Base-by-base conservation (phyloP, 2,888 invertebrate genomes). In the Scaptomyza parva region DNA sequence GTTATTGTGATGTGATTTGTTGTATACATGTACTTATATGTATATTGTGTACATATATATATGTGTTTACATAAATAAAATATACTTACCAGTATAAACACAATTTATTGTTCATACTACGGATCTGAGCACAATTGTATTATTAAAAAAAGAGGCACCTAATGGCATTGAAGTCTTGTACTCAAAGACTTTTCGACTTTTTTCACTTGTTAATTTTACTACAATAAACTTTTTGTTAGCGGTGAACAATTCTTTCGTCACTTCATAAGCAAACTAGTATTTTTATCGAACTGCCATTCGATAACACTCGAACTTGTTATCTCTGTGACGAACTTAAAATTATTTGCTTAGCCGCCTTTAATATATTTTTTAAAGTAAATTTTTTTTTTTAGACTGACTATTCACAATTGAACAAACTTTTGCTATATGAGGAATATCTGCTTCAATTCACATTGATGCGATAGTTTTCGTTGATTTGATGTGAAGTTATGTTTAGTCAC, bases 121-220 rank as follows among this genome's bases (percentile, higher is more conserved):
- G 18, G 43, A 18, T 37, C 37, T 45, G 17, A 14, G 20, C 47
- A 57, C 58, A 58, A 51, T 37, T 58, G 9, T 39, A 22, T 22
- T 45, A 37, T 43, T 53, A 47, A 50, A 41, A 45, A 41, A 62
- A 48, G 57, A 57, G 63, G 45, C 57, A 70, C 64, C 64, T 39
- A 43, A 40, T 50, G 52, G 63, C 43, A 53, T 70, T 57, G 24
- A 50, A 53, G 28, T n/a, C 58, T 54, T 24, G 41, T 50, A 41
- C 33, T 48, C 66, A 40, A 48, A 40, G 24, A 45, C 35, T 52
- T 28, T 48, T 43, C 22, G 53, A 63, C 57, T 62, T 52, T 40
- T 64, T 63, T 64, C 41, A 60, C 54, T 66, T 68, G 54, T 64
- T 55, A 58, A 57, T 52, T 55, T 65, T 47, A 57, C 48, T 33